phyloP scores from a whole-genome alignment of 2,888 invertebrate genomes.

The Orthosia gracilis region DNA sequence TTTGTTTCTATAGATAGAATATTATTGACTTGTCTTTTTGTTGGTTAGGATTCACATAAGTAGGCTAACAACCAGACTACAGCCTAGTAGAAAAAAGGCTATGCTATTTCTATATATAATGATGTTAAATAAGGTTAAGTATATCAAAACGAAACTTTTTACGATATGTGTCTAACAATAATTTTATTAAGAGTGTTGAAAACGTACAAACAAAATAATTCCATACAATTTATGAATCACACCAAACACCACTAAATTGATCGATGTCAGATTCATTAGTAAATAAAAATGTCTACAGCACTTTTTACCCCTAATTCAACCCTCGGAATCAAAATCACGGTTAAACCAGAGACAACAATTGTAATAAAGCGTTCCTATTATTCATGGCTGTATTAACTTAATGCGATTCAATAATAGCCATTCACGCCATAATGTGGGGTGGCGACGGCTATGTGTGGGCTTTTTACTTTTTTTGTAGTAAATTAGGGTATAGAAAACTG shows the following conservation, averaged over 20 bases:
- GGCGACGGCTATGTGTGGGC: conserved; percentile 50
- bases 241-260: conserved; percentile 42
- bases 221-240: conserved; percentile 13
- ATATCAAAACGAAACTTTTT: background rate
- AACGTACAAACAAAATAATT: background rate
- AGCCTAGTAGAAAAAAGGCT: too few species aligned
- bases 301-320: conserved; percentile 62
- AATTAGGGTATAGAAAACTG: conserved; percentile 49
- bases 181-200: background rate
- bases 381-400: conserved; percentile 80
- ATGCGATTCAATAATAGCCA: conserved; percentile 79
- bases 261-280: conserved; percentile 53
- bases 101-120: background rate
- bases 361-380: conserved; percentile 79
- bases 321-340: conserved; percentile 71
- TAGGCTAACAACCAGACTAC: too few species aligned
- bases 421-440: conserved; percentile 67
- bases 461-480: conserved; percentile 51
- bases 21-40: too few species aligned
- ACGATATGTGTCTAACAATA: background rate
- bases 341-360: conserved; percentile 71
- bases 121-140: background rate
- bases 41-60: too few species aligned
- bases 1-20: too few species aligned
- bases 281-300: conserved; percentile 57